These are phyloP conservation scores for Drosophila seguyi DNA, from an alignment of 1,140 invertebrate genomes.

Conservation along the genomic window DNA sequence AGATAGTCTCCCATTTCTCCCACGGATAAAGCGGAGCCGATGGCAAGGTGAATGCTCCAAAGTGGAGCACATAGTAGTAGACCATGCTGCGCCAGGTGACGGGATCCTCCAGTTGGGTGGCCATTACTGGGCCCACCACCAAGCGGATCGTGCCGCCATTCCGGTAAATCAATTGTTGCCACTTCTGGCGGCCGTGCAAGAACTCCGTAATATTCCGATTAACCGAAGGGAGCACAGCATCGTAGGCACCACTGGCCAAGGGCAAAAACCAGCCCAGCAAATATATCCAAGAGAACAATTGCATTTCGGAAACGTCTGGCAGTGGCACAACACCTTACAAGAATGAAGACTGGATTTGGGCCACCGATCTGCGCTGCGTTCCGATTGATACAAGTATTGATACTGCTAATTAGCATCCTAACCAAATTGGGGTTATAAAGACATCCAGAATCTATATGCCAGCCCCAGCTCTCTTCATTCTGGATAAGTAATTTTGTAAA, in stretches of 20 bases:
- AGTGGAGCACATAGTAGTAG: constrained; percentile 65
- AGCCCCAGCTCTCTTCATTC: constrained; percentile 9
- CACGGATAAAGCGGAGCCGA: constrained; percentile 71
- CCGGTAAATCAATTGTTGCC: constrained; percentile 53
- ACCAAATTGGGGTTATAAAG: constrained; percentile 53
- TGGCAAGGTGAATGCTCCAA: constrained; percentile 69
- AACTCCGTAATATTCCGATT: constrained; percentile 62
- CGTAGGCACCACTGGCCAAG: constrained; percentile 23
- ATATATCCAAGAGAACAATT: constrained; percentile 25
- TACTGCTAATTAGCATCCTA: constrained; percentile 12
- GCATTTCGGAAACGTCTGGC: constrained; percentile 27
- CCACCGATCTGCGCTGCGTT: not conserved
- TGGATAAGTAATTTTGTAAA: constrained; percentile 24
- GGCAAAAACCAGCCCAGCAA: constrained; percentile 18
- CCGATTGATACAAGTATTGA: constrained; percentile 14
- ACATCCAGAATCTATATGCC: constrained; percentile 19
- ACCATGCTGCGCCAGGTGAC: constrained; percentile 73
- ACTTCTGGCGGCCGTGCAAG: constrained; percentile 59
- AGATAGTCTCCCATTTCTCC: constrained; percentile 80
- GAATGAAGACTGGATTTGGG: constrained; percentile 20
- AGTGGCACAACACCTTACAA: constrained; percentile 9
- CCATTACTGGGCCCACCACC: constrained; percentile 65
- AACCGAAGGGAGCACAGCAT: constrained; percentile 32
- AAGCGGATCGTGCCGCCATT: constrained; percentile 64
- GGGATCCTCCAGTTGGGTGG: constrained; percentile 63